Conservation (phyloP, 2,888 invertebrate species). For the Priapulus caudatus region DNA sequence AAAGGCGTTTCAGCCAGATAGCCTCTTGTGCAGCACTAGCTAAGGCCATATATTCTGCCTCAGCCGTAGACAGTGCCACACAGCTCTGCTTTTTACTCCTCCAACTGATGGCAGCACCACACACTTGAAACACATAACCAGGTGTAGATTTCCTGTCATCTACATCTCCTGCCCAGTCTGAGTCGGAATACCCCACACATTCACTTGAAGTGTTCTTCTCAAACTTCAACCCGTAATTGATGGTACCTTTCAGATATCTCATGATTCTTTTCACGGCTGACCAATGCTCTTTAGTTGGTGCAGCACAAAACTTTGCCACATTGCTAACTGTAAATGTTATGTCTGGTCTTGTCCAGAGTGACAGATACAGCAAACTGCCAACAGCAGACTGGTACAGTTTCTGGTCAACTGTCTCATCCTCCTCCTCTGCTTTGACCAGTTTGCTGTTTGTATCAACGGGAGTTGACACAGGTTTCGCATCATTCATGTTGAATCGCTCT, state of each 20-base stretch:
- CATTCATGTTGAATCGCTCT: conserved; percentile 10
- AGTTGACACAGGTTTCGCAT: conserved; percentile 15
- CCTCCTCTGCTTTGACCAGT: conserved; percentile 6
- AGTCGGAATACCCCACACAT: conserved; percentile 17
- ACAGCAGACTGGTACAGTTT: conserved; percentile 11
- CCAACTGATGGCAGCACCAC: conserved; percentile 18
- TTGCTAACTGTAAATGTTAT: conserved; percentile 16
- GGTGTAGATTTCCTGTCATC: conserved; percentile 19
- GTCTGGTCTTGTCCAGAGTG: conserved; percentile 14
- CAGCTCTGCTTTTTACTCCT: conserved; percentile 18
- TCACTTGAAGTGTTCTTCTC: not conserved
- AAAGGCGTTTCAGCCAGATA: conserved; percentile 17
- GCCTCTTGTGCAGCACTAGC: conserved; percentile 18
- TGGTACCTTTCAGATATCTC: conserved; percentile 16
- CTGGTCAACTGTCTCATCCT: conserved; percentile 7
- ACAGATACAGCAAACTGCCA: conserved; percentile 13
- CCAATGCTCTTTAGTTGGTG: conserved; percentile 19
- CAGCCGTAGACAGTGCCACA: conserved; percentile 20
- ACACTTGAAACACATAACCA: conserved; percentile 16
- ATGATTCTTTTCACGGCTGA: conserved; percentile 19
- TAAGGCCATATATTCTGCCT: conserved; percentile 21
- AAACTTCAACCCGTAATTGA: conserved; percentile 11
- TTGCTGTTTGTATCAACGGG: conserved; percentile 10
- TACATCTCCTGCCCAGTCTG: conserved; percentile 20
- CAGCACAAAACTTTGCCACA: conserved; percentile 11